These are phyloP conservation scores for Tadarida brasiliensis DNA, from an alignment of 2,797 vertebrate genomes.

Conservation along the genomic window DNA sequence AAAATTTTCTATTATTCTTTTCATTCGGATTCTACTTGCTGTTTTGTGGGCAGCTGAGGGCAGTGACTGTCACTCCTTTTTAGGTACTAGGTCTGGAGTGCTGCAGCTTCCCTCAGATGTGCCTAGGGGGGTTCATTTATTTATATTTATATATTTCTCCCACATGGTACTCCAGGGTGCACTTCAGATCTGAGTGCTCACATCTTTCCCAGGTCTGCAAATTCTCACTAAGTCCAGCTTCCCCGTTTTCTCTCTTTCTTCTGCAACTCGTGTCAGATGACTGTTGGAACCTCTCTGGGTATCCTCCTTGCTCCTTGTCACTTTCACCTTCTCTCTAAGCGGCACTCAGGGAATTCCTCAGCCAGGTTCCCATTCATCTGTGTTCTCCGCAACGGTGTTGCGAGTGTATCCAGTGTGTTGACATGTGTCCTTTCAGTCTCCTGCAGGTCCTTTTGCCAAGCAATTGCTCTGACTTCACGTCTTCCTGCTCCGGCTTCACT, in stretches of 20 bases:
- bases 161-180: not conserved
- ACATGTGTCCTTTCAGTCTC: not conserved
- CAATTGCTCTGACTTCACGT: not conserved
- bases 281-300: not conserved
- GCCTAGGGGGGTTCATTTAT: not conserved
- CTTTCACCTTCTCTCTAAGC: not conserved
- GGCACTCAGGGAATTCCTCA: not conserved
- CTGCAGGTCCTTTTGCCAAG: not conserved
- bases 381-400: too few relatives aligned
- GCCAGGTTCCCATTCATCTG: not conserved
- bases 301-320: rapidly evolving
- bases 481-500: not conserved
- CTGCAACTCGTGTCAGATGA: not conserved
- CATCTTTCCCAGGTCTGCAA: not conserved
- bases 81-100: not conserved
- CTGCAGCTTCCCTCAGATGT: not conserved
- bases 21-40: not conserved
- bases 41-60: not conserved
- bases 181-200: not conserved
- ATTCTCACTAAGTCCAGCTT: not conserved
- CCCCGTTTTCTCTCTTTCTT: not conserved
- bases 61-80: not conserved
- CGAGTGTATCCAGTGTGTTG: not conserved
- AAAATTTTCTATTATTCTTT: too few relatives aligned
- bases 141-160: rapidly evolving